phyloP scores from a whole-genome alignment of 1,140 invertebrate species.

The Drosophila pallidifrons region DNA sequence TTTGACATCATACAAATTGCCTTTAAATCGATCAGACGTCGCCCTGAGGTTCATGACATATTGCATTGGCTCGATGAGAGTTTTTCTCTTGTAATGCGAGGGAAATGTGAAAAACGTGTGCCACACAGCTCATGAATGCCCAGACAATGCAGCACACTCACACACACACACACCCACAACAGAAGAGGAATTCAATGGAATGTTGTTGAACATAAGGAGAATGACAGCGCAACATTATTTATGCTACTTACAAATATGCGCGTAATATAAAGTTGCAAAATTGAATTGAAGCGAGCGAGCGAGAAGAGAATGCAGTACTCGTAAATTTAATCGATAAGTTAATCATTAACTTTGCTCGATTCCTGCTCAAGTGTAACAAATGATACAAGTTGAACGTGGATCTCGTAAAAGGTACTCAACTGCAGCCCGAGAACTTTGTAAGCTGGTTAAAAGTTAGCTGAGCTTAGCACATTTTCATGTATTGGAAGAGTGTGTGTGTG shows the following conservation, averaged over 20 bases:
- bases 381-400: constrained; percentile 15
- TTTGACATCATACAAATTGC: constrained; percentile 54
- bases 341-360: neutral
- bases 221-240: constrained; percentile 9
- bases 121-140: constrained; percentile 3
- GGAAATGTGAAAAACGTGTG: constrained; percentile 26
- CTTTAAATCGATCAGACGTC: constrained; percentile 39
- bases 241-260: neutral
- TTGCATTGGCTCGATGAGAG: constrained; percentile 18
- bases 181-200: constrained; percentile 7
- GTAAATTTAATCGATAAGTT: neutral
- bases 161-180: too few species aligned
- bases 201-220: neutral
- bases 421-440: constrained; percentile 33
- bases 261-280: neutral
- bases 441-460: constrained; percentile 34
- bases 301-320: neutral
- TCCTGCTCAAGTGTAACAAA: constrained; percentile 11
- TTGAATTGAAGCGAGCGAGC: neutral
- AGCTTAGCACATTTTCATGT: constrained; percentile 25
- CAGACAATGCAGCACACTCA: constrained; percentile 3
- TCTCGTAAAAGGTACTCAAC: constrained; percentile 24
- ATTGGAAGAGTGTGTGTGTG: neutral
- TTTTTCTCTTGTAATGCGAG: constrained; percentile 12
- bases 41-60: constrained; percentile 27